Conservation (phyloP, 2,888 invertebrate species). For the Caenorhabditis becei region DNA sequence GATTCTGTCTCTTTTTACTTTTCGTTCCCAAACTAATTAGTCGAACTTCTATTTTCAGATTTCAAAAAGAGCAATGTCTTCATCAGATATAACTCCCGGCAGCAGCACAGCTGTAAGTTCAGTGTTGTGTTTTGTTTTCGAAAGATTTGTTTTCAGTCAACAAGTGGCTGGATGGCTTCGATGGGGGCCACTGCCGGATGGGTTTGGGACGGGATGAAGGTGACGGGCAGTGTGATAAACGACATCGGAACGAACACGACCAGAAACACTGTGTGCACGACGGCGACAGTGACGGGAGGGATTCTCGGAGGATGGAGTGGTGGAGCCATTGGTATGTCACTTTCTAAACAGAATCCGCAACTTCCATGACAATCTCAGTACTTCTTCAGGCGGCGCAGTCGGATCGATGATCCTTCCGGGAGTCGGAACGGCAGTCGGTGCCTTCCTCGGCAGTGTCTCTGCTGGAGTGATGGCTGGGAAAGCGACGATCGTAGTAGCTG, state of each 20-base stretch:
- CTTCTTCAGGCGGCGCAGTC: slow-evolving; percentile 38
- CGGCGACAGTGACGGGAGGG: slow-evolving; percentile 45
- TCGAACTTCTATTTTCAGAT: not conserved
- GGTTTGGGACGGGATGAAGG: slow-evolving; percentile 45
- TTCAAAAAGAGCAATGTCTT: slow-evolving; percentile 16
- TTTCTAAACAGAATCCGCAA: not conserved
- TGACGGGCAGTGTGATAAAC: slow-evolving; percentile 43
- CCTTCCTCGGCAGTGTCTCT: slow-evolving; percentile 29
- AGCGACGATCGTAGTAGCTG: slow-evolving; percentile 27
- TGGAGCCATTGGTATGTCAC: slow-evolving; percentile 26
- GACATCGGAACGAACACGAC: slow-evolving; percentile 40
- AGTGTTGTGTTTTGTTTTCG: no score
- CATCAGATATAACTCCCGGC: slow-evolving; percentile 24
- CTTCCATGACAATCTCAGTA: no score
- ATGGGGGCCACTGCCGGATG: slow-evolving; percentile 43
- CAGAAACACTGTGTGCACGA: slow-evolving; percentile 46
- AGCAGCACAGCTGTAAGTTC: slow-evolving; percentile 14
- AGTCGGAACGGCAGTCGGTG: slow-evolving; percentile 43
- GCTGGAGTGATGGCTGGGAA: slow-evolving; percentile 33
- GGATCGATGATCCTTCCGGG: slow-evolving; percentile 40
- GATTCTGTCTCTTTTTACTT: slow-evolving; percentile 1
- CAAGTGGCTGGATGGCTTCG: slow-evolving; percentile 21
- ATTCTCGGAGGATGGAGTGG: slow-evolving; percentile 47
- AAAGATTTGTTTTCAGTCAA: slow-evolving; percentile 18
- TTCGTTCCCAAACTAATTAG: not conserved